Conservation (phyloP, 2,888 invertebrate genomes). For the Andrena trimmerana region DNA sequence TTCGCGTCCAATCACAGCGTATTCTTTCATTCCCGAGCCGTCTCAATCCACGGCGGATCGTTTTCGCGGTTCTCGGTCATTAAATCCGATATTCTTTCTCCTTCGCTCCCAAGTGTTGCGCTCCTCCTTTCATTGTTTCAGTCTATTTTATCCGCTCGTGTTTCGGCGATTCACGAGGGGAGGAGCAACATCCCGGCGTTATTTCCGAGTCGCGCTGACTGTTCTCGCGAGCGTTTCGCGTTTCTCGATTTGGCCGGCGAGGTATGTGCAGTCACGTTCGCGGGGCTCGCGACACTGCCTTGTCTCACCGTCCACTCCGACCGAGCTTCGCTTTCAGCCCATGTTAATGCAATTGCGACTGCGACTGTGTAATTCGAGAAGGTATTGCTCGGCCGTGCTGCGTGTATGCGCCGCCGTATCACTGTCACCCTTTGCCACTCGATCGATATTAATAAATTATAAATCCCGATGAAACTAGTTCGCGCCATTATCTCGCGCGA, state of each 20-base stretch:
- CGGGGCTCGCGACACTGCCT: constrained; percentile 54
- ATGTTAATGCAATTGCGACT: constrained; percentile 75
- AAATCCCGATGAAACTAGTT: constrained; percentile 41
- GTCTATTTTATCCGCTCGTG: neutral
- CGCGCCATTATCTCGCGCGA: constrained; percentile 21
- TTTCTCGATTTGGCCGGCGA: neutral
- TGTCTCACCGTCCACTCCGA: constrained; percentile 50
- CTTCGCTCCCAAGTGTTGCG: neutral
- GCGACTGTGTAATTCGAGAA: constrained; percentile 76
- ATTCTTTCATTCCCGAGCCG: constrained; percentile 14
- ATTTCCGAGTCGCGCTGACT: constrained; percentile 20
- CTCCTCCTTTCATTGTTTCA: neutral
- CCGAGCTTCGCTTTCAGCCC: constrained; percentile 68
- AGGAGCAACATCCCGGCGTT: constrained; percentile 8
- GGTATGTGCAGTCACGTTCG: constrained; percentile 40
- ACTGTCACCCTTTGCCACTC: constrained; percentile 46
- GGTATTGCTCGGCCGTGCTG: constrained; percentile 54
- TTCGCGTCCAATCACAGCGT: constrained; percentile 55
- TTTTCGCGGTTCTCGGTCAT: constrained; percentile 5
- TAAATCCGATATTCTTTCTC: neutral
- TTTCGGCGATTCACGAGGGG: neutral
- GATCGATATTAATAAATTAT: constrained; percentile 66
- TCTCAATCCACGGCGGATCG: constrained; percentile 9
- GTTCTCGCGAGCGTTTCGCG: constrained; percentile 10
- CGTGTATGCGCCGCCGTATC: constrained; percentile 44